Evolutionary conservation across 2,797 vertebrate species (phyloP).

Genomic region (Etheostoma nigrum): DNA sequence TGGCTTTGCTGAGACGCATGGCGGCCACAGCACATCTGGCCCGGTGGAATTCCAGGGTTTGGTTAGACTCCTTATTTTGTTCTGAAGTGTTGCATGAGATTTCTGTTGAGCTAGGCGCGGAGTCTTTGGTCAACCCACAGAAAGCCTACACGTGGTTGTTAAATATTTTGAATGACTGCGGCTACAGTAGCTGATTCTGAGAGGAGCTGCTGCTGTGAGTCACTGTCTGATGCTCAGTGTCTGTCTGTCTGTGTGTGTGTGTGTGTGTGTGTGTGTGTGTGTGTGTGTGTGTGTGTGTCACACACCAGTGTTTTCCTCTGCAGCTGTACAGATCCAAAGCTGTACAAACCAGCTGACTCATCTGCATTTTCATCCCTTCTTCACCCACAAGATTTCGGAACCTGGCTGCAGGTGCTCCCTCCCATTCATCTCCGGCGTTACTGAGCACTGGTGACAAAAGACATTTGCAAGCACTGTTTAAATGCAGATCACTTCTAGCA

Average conservation of each 20-base stretch:
- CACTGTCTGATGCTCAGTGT: neutral
- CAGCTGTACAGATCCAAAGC: neutral
- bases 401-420: neutral
- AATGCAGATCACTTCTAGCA: too few relatives aligned
- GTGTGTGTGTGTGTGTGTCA: too few relatives aligned
- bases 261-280: too few relatives aligned
- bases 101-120: neutral
- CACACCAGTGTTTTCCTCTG: neutral
- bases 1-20: too few relatives aligned
- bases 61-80: neutral
- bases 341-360: neutral
- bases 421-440: neutral
- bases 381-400: neutral
- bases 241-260: neutral
- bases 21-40: too few relatives aligned
- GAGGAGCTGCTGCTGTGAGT: slow-evolving; percentile 29
- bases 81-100: neutral
- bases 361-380: neutral
- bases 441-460: too few relatives aligned
- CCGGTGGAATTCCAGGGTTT: too few relatives aligned
- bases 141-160: slow-evolving; percentile 26
- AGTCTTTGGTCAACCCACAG: neutral
- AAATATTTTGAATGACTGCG: slow-evolving; percentile 27
- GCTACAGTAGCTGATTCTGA: slow-evolving; percentile 22
- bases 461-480: too few relatives aligned